Conservation (phyloP, 2,797 vertebrate species). For the Chelmon rostratus region DNA sequence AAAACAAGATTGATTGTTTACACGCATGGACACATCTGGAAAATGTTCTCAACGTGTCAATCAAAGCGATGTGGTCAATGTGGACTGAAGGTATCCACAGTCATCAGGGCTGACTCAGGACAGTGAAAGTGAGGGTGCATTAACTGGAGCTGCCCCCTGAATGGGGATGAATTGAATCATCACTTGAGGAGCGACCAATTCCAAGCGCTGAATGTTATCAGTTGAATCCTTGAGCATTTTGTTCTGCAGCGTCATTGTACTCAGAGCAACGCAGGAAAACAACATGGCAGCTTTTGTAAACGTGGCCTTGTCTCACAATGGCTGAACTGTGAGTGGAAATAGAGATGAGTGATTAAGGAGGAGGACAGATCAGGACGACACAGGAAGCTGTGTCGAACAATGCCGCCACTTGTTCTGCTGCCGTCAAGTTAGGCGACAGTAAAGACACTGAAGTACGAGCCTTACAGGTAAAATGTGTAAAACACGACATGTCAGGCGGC, state of each 20-base stretch:
- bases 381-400: background rate
- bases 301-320: background rate
- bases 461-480: background rate
- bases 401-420: background rate
- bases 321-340: background rate
- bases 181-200: background rate
- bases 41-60: slow-evolving; percentile 2
- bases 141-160: background rate
- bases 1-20: slow-evolving; percentile 3
- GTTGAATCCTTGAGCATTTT: too few relatives aligned
- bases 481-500: background rate
- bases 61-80: slow-evolving; percentile 6
- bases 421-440: background rate
- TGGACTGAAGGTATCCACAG: background rate
- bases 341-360: background rate
- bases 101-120: background rate
- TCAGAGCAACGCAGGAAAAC: background rate
- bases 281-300: background rate
- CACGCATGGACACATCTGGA: background rate
- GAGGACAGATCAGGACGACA: background rate
- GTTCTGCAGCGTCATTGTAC: background rate
- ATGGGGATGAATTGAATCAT: background rate
- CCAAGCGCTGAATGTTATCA: background rate
- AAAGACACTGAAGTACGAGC: background rate
- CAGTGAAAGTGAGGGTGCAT: background rate